phyloP scores from a whole-genome alignment of 2,113 vertebrate genomes.

The Urocynchramus pylzowi region DNA sequence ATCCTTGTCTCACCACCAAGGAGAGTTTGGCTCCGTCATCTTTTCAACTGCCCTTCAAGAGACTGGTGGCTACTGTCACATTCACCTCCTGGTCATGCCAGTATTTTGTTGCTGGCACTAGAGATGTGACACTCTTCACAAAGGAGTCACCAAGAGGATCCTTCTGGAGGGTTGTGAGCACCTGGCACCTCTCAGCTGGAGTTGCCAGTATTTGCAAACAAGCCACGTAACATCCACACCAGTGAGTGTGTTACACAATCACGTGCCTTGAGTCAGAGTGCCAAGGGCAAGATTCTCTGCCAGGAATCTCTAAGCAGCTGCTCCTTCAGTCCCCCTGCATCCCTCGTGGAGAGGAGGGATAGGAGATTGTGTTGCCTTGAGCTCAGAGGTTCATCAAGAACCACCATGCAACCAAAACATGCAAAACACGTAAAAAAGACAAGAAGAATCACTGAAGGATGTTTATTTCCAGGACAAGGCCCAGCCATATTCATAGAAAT shows the following conservation, averaged over 20 bases:
- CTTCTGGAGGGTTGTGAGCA: not conserved
- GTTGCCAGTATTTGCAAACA: not conserved
- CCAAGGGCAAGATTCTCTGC: not conserved
- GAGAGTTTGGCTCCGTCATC: not conserved
- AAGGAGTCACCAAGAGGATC: not conserved
- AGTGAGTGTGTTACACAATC: not conserved
- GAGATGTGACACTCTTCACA: not conserved
- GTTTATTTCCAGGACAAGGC: not conserved
- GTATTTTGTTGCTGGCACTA: not conserved
- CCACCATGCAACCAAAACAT: not conserved
- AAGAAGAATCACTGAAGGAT: not conserved
- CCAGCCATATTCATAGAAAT: not conserved
- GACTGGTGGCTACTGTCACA: not conserved
- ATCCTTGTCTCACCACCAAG: not conserved
- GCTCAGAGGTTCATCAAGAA: not conserved
- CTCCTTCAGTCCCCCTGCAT: not conserved
- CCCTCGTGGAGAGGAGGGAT: not conserved
- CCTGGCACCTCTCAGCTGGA: not conserved
- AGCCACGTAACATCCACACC: not conserved
- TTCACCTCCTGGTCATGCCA: not conserved
- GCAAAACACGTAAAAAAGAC: not conserved
- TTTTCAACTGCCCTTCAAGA: not conserved
- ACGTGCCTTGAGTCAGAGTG: not conserved
- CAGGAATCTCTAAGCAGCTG: constrained; percentile 8
- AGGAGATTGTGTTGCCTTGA: not conserved